phyloP scores from a whole-genome alignment of 2,797 vertebrate species.

The Muscicapa striata region DNA sequence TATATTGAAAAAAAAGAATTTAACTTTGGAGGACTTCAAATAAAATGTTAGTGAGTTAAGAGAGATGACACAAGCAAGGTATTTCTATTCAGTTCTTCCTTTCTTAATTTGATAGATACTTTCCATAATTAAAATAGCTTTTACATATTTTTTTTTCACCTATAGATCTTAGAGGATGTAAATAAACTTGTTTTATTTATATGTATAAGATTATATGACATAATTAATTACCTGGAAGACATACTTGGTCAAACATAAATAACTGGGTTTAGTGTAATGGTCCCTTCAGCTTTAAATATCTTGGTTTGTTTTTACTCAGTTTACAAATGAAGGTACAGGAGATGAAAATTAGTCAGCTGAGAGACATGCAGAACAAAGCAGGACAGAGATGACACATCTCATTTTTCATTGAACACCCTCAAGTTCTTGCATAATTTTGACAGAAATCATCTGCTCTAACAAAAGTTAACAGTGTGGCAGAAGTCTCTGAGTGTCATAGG shows the following conservation, averaged over 20 bases:
- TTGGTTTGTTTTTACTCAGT: not conserved
- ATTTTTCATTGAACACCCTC: not conserved
- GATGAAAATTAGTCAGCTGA: not conserved
- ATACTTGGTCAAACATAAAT: not conserved
- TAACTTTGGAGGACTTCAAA: not conserved
- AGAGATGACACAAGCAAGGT: not conserved
- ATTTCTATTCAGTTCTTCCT: not conserved
- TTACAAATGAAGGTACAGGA: not conserved
- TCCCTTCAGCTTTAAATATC: not conserved
- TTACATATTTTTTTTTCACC: not conserved
- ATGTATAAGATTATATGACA: not conserved
- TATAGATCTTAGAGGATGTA: not conserved
- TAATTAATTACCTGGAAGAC: not conserved
- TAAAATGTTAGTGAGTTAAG: not conserved
- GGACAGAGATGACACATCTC: not conserved
- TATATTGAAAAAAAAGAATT: not conserved
- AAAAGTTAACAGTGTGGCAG: not conserved
- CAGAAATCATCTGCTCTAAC: not conserved
- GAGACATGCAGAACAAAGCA: not conserved
- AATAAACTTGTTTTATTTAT: not conserved
- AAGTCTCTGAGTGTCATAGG: too few species aligned
- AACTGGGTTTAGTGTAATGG: not conserved
- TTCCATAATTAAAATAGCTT: not conserved
- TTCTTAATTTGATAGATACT: not conserved
- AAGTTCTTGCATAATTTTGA: not conserved